phyloP scores from a whole-genome alignment of 2,113 vertebrate species.

The Clarias batrachus region DNA sequence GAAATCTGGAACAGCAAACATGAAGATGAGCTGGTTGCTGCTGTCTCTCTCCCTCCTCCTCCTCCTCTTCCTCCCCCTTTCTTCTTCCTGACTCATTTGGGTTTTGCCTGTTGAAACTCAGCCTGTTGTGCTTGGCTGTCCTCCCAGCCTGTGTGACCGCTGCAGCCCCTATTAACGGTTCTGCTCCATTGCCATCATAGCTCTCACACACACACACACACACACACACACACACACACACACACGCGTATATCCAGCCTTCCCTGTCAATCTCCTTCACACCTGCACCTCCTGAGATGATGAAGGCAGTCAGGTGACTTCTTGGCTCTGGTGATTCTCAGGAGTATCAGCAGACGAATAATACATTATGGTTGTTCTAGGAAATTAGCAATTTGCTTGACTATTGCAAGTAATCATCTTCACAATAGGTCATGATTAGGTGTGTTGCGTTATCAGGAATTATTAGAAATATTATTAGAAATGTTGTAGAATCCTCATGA shows the following conservation, averaged over 20 bases:
- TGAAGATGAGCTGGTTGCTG: not conserved
- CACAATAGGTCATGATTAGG: not conserved
- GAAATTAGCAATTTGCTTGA: conserved; percentile 11
- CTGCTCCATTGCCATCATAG: conserved; percentile 36
- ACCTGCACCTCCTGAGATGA: conserved; percentile 16
- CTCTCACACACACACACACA: not conserved
- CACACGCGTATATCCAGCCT: conserved; percentile 12
- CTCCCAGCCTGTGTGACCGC: conserved; percentile 33
- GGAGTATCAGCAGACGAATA: not conserved
- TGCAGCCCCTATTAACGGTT: conserved; percentile 42
- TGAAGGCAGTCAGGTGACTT: conserved; percentile 20
- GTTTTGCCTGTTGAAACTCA: conserved; percentile 32
- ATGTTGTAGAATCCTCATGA: not conserved
- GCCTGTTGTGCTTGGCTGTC: conserved; percentile 46
- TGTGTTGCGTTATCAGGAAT: not conserved
- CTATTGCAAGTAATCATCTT: not conserved
- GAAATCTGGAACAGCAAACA: not conserved
- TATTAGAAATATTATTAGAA: not conserved
- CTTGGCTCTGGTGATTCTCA: conserved; percentile 22
- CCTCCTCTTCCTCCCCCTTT: not conserved
- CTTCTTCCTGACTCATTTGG: conserved; percentile 14
- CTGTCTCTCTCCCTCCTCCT: not conserved
- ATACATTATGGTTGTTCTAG: conserved; percentile 17
- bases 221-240: not conserved
- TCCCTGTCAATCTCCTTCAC: conserved; percentile 51